A percentile compares a stretch with the other conserved stretches of the same genome.
Conservation (phyloP, 2,113 vertebrate genomes). For the Elgaria multicarinata region DNA sequence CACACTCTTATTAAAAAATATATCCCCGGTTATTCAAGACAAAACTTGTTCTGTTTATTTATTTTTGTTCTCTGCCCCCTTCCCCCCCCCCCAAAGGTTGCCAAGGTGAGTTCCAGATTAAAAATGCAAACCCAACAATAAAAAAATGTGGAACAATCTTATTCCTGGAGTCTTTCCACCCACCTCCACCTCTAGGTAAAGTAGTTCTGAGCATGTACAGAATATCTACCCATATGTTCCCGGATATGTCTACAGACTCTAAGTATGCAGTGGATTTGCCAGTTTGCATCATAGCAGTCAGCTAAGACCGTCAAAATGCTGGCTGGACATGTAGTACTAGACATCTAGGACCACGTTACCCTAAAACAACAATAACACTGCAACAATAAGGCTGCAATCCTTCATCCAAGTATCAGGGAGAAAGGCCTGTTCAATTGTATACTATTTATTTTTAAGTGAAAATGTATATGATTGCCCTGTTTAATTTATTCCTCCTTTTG, state of each 20-base stretch:
- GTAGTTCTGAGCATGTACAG: background rate
- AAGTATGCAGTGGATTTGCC: background rate
- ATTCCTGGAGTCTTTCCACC: background rate
- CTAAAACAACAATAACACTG: too few relatives aligned
- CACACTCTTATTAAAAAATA: background rate
- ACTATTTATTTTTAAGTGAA: too few relatives aligned
- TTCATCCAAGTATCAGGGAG: too few relatives aligned
- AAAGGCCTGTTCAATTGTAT: too few relatives aligned
- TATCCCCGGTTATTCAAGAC: background rate
- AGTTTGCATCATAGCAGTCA: background rate
- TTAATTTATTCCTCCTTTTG: too few relatives aligned
- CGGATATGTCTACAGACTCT: background rate
- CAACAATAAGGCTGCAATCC: too few relatives aligned
- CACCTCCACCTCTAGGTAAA: background rate
- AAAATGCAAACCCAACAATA: background rate
- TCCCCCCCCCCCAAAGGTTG: background rate
- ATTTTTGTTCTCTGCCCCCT: too few relatives aligned
- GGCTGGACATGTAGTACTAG: too few relatives aligned
- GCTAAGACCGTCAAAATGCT: background rate
- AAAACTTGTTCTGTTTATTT: background rate
- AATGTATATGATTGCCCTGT: too few relatives aligned
- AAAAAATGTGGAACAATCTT: background rate
- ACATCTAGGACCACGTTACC: too few relatives aligned
- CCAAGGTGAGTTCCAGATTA: background rate
- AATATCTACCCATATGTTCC: background rate